phyloP scores from a whole-genome alignment of 2,888 invertebrate genomes.

The Trichogramma dendrolimi region DNA sequence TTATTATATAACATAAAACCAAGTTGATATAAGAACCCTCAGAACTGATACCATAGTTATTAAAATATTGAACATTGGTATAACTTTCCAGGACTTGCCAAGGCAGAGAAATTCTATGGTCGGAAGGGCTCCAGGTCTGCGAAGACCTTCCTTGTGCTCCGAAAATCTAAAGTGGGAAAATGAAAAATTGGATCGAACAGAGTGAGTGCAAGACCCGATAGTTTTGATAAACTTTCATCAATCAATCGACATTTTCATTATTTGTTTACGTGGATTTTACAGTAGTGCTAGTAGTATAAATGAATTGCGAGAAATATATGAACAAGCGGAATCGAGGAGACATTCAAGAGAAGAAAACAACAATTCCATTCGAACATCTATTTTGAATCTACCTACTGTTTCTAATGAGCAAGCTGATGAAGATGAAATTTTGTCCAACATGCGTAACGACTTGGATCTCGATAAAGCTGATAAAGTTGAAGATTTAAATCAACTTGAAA shows the following conservation, averaged over 20 bases:
- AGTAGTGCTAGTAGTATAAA: slow-evolving; percentile 42
- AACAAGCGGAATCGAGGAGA: slow-evolving; percentile 43
- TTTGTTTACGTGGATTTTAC: slow-evolving; percentile 15
- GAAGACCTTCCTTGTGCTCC: slow-evolving; percentile 44
- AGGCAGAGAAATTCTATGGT: slow-evolving; percentile 46
- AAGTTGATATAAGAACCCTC: too few species aligned
- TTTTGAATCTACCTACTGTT: slow-evolving; percentile 21
- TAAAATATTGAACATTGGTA: neutral
- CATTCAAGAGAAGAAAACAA: slow-evolving; percentile 46
- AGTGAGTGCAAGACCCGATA: slow-evolving; percentile 35
- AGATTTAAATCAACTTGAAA: slow-evolving; percentile 14
- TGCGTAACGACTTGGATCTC: slow-evolving; percentile 32
- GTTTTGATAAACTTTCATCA: neutral
- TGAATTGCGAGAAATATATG: slow-evolving; percentile 44
- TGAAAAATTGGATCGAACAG: slow-evolving; percentile 43
- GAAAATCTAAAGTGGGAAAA: slow-evolving; percentile 43
- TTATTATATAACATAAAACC: too few species aligned
- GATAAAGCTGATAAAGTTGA: slow-evolving; percentile 28
- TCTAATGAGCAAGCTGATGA: slow-evolving; percentile 31
- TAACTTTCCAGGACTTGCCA: slow-evolving; percentile 35
- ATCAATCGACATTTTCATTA: neutral
- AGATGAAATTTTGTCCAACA: slow-evolving; percentile 32
- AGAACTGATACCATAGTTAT: too few species aligned
- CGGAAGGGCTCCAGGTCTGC: slow-evolving; percentile 42
- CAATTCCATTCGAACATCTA: slow-evolving; percentile 31